Evolutionary conservation across 2,888 invertebrate species (phyloP).

Genomic region (Torymus auratus): DNA sequence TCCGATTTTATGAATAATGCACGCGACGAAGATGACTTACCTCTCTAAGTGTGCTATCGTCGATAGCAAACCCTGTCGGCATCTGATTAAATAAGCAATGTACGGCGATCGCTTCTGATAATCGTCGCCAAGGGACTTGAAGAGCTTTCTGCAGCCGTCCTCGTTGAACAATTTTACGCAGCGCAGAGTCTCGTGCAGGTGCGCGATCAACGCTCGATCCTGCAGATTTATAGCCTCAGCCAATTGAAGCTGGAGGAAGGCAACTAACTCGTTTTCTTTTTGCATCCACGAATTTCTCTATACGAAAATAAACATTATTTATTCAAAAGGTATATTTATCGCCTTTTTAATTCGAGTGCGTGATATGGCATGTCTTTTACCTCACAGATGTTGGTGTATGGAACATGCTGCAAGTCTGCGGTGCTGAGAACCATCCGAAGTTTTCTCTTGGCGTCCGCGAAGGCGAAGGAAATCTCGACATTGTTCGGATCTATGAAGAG

Average conservation of each 20-base stretch:
- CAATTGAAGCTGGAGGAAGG: conserved; percentile 85
- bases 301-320: too few relatives aligned
- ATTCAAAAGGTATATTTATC: too few relatives aligned
- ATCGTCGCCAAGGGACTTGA: conserved; percentile 86
- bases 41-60: conserved; percentile 85
- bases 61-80: conserved; percentile 87
- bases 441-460: conserved; percentile 89
- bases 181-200: conserved; percentile 89
- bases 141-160: conserved; percentile 84
- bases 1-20: background rate
- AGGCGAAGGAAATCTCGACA: conserved; percentile 80
- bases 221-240: conserved; percentile 90
- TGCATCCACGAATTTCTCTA: conserved; percentile 75
- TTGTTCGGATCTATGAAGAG: conserved; percentile 79
- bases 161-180: conserved; percentile 86
- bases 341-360: too few relatives aligned
- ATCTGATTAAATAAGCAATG: conserved; percentile 88
- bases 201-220: conserved; percentile 86
- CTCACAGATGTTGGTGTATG: conserved; percentile 71
- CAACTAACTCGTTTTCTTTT: conserved; percentile 79
- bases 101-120: conserved; percentile 87
- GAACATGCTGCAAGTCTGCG: conserved; percentile 86
- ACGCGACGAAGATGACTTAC: conserved; percentile 70
- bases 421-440: conserved; percentile 93
- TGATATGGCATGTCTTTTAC: conserved; percentile 57